Evolutionary conservation across 2,888 invertebrate genomes (phyloP), one percentile per base, ranked within the genome.

Genomic region (Lysandra bellargus): DNA sequence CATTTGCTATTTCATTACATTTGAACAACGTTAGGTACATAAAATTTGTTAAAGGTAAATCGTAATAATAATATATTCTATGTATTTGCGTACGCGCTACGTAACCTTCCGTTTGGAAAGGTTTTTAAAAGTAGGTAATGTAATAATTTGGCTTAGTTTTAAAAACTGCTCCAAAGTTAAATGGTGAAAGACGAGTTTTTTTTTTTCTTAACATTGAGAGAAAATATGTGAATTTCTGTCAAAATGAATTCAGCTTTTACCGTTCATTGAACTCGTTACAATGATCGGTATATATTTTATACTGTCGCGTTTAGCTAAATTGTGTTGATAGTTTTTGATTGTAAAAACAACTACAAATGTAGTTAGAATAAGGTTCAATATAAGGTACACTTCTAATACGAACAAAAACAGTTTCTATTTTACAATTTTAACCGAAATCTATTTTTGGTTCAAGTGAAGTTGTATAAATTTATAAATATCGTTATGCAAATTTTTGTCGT

Each of bases 231-330:
- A 37, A 69, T 69, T 69, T 69, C 30, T 69, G 69, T 69, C 17
- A 37, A 69, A 64, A 69, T 69, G 12, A 37, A 69, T 69, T 69
- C 69, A 33, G 69, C 17, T 69, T 37, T 33, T 69, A 69, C 33
- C 33, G 69, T 69, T 69, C 69, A 69, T 69, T 69, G 69, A 69
- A 69, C 69, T 69, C 69, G 69, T 37, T 37, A 17, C 33, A 37
- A 69, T 33, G 69, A 69, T 69, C 33, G 69, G 12, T 69, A 69
- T 33, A 33, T 69, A 69, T 69, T 69, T 33, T 33, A 33, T 33
- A 14, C 5, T 37, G 69, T 69, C 6, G 69, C 69, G 69, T 37
- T 69, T 17, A 69, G 69, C 33, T 69, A 69, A 37, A 37, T 37
- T 37, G 69, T 69, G 69, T 69, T 69, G 5, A 69, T 4, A 69